Evolutionary conservation across 35 echinoderm and acorn worm genomes (phyloP).

Genomic region (Apostichopus parvimensis): DNA sequence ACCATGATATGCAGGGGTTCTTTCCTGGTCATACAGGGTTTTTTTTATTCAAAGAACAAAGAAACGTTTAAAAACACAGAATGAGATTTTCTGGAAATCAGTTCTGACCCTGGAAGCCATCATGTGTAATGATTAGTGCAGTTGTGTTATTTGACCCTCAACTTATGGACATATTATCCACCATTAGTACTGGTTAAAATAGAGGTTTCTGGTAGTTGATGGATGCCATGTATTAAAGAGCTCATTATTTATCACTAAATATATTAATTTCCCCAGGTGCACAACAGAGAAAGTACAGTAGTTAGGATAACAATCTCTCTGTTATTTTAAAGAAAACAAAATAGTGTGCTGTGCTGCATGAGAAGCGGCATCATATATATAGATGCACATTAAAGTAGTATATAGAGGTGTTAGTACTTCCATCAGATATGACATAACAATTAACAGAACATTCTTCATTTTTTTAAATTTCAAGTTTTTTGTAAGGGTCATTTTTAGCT

Average conservation of each 20-base stretch:
- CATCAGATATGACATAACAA: no score
- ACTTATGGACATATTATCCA: background rate
- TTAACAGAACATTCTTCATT: no score
- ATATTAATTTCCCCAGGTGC: background rate
- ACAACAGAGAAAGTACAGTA: background rate
- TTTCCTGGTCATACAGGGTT: background rate
- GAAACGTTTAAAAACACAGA: background rate
- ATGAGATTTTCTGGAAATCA: background rate
- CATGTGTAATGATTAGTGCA: background rate
- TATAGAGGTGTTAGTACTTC: no score
- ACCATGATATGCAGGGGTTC: background rate
- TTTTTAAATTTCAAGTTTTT: no score
- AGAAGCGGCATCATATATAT: no score
- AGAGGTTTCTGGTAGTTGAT: background rate
- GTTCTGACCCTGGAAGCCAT: background rate
- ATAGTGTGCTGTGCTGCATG: no score
- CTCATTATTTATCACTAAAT: no score
- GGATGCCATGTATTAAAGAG: background rate
- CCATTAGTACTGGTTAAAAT: background rate
- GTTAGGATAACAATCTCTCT: no score
- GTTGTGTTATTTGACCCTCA: background rate
- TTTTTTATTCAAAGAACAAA: background rate
- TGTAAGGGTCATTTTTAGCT: no score
- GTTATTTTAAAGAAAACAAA: no score
- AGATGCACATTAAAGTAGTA: no score